A percentile compares a stretch with the other conserved stretches of the same genome.
Evolutionary conservation across 2,888 invertebrate genomes (phyloP).

Genomic region (Philereme transversata): DNA sequence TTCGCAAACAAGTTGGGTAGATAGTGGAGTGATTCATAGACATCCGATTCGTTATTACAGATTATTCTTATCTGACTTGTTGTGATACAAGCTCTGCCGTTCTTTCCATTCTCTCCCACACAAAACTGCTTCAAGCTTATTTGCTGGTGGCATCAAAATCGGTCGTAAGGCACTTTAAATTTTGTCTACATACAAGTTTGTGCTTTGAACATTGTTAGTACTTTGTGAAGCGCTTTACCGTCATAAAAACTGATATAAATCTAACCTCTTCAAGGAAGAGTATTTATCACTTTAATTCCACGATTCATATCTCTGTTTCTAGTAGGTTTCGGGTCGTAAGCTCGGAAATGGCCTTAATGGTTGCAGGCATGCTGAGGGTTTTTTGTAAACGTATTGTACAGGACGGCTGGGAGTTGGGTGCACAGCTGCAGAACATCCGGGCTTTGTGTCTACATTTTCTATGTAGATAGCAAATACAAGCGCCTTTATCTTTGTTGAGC

Average conservation of each 20-base stretch:
- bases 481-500: slow-evolving; percentile 35
- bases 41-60: too few relatives aligned
- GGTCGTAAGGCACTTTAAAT: too few relatives aligned
- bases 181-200: too few relatives aligned
- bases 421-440: slow-evolving; percentile 74
- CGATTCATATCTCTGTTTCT: slow-evolving; percentile 25
- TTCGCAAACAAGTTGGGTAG: too few relatives aligned
- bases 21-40: too few relatives aligned
- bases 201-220: too few relatives aligned
- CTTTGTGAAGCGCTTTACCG: too few relatives aligned
- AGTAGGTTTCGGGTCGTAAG: slow-evolving; percentile 25
- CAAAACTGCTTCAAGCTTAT: too few relatives aligned
- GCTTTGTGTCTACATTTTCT: slow-evolving; percentile 41
- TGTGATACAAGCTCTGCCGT: too few relatives aligned
- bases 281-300: slow-evolving; percentile 31
- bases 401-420: slow-evolving; percentile 47
- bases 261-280: slow-evolving; percentile 22
- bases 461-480: slow-evolving; percentile 37
- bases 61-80: too few relatives aligned
- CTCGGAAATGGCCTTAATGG: slow-evolving; percentile 28
- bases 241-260: slow-evolving; percentile 11
- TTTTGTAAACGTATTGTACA: slow-evolving; percentile 32
- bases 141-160: too few relatives aligned
- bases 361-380: slow-evolving; percentile 19
- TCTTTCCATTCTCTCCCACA: background rate